A percentile compares a stretch with the other conserved stretches of the same genome.
These are phyloP conservation scores for Phenacoccus solenopsis DNA, from an alignment of 1,140 invertebrate genomes.

Conservation along the genomic window DNA sequence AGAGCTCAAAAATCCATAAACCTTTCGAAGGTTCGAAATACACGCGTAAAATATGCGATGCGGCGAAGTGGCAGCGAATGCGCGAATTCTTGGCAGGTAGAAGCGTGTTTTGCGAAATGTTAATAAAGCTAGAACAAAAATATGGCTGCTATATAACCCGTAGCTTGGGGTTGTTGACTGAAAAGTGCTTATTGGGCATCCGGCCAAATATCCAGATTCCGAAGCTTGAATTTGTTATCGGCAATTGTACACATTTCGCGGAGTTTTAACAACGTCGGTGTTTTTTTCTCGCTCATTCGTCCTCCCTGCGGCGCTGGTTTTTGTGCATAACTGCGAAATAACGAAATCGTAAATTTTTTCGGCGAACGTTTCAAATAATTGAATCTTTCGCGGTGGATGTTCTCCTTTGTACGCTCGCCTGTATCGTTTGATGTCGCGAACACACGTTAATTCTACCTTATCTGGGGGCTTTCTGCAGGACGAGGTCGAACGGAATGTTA, in stretches of 20 bases:
- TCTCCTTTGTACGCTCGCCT: no score
- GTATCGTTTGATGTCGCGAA: no score
- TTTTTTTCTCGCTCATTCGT: no score
- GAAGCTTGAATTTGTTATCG: slow-evolving; percentile 1
- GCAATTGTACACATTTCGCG: slow-evolving; percentile 1
- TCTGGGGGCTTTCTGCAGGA: no score
- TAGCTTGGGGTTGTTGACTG: background rate
- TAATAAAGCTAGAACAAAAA: slow-evolving; percentile 3
- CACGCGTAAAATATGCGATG: background rate
- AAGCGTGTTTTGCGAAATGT: background rate
- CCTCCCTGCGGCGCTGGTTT: no score
- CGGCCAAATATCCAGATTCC: background rate
- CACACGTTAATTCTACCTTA: no score
- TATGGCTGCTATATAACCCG: background rate
- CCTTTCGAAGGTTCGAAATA: background rate
- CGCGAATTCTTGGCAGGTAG: background rate
- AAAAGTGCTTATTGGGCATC: background rate
- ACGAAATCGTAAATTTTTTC: no score
- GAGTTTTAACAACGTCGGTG: background rate
- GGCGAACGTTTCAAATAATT: no score
- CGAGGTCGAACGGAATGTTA: no score
- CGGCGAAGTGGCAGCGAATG: background rate
- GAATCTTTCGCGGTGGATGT: no score
- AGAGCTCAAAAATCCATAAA: background rate
- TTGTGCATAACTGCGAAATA: no score